Evolutionary conservation across 2,797 vertebrate species (phyloP).

Genomic region (Coregonus suidteri): DNA sequence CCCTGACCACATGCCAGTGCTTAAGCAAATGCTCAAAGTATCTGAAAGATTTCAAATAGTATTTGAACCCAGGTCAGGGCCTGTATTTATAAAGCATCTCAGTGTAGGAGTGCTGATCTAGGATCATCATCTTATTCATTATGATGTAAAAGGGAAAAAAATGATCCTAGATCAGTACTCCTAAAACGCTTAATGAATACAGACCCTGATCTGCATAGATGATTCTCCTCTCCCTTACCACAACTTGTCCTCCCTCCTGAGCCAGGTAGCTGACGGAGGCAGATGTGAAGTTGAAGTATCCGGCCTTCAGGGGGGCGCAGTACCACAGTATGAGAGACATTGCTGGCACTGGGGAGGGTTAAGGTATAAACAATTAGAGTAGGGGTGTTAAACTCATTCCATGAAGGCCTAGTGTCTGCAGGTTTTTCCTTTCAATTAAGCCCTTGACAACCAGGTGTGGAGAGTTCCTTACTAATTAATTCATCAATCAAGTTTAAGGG

Average conservation of each 20-base stretch:
- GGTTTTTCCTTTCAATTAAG: no score
- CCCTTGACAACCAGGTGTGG: no score
- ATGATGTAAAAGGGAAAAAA: no score
- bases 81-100: not conserved
- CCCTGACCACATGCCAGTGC: no score
- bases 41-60: not conserved
- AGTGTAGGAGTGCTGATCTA: no score
- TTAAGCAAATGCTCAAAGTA: no score
- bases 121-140: no score
- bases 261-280: constrained; percentile 91
- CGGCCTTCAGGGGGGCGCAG: constrained; percentile 91
- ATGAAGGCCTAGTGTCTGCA: no score
- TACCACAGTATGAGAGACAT: constrained; percentile 94
- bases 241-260: constrained; percentile 90
- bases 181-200: not conserved
- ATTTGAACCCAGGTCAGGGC: not conserved
- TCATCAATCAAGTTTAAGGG: no score
- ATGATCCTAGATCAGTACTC: not conserved
- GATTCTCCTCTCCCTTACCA: constrained; percentile 77
- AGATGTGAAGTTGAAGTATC: constrained; percentile 97
- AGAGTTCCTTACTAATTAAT: no score
- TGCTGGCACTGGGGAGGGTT: constrained; percentile 85
- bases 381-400: no score
- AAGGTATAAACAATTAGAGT: constrained; percentile 55
- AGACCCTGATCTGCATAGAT: not conserved